Base-by-base conservation (phyloP, 2,797 vertebrate genomes). In the Tolypeutes matacus region DNA sequence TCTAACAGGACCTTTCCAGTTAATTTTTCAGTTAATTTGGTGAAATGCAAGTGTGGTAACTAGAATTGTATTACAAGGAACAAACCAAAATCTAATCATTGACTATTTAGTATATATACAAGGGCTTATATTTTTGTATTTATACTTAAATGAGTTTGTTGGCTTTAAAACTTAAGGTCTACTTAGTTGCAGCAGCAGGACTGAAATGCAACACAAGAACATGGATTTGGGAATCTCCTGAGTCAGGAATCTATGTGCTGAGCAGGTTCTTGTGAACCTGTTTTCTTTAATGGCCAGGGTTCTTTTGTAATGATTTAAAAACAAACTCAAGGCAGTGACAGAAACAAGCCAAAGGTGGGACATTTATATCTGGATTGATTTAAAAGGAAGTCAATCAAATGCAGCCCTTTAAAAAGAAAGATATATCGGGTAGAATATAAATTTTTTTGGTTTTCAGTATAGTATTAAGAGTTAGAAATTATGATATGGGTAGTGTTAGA, bases 231-330 rank as follows among this genome's bases (percentile, higher is more conserved):
- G 42, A 18, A 21, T 76, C 31, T 86, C 20, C 17, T 27, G 49
- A 65, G 20, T 42, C 64, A 89, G 60, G 39, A 60, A 23, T 34
- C 2, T 36, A 0, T n/a, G 13, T 73, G 20, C 65, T 60, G 9
- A 94, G 11, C 11, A 20, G 15, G 5, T 64, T 88, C 25, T 75
- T 51, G 25, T 46, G 62, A 23, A 18, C 51, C 49, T 31, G 56
- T 11, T 31, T 42, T 81, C 39, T 76, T 49, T 29, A 85, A 70
- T 49, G 36, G 29, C 36, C 92, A 29, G 7, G 2, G 18, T 90
- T 39, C 36, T 89, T 42, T 93, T 83, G 13, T 82, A 87, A 82
- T 69, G 53, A 94, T 77, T 83, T 90, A 53, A 76, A 96, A 96
- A 70, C 34, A 88, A 87, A 78, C 8, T 6, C 7, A 83, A 39